Percentiles rank a stretch among this genome's conserved stretches.
Conservation (phyloP, 1,140 invertebrate genomes). For the Ylistrum balloti region DNA sequence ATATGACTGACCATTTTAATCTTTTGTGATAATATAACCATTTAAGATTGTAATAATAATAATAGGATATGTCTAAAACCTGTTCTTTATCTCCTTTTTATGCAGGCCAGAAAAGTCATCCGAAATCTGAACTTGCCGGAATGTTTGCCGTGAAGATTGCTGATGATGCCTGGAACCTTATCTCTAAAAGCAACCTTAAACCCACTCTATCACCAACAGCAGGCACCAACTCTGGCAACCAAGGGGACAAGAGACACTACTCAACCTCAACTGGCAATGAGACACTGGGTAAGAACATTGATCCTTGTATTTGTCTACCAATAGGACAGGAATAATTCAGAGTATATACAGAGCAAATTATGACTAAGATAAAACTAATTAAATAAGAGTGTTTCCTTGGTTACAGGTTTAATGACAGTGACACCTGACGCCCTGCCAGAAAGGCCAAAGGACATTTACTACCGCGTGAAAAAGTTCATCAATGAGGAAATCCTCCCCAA, state of each 20-base stretch:
- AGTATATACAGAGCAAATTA: too few species aligned
- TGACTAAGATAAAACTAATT: too few species aligned
- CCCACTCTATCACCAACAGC: slow-evolving; percentile 54
- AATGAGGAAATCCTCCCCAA: slow-evolving; percentile 52
- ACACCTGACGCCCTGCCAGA: slow-evolving; percentile 54
- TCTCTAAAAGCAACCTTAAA: slow-evolving; percentile 68
- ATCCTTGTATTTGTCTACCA: not conserved
- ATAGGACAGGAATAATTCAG: not conserved
- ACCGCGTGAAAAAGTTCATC: slow-evolving; percentile 60
- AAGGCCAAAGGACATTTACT: slow-evolving; percentile 52
- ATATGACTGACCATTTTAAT: too few species aligned
- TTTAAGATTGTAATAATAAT: too few species aligned
- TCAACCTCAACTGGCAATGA: slow-evolving; percentile 61
- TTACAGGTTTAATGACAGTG: slow-evolving; percentile 54
- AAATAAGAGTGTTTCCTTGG: not conserved
- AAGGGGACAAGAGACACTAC: slow-evolving; percentile 58
- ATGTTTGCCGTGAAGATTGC: slow-evolving; percentile 75
- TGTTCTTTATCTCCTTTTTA: not conserved
- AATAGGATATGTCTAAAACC: too few species aligned
- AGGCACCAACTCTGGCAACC: not conserved
- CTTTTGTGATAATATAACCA: too few species aligned
- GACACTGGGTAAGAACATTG: not conserved
- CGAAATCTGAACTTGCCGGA: slow-evolving; percentile 75
- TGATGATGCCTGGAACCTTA: slow-evolving; percentile 78
- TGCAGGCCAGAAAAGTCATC: slow-evolving; percentile 80